Base-by-base conservation (phyloP, 2,888 invertebrate genomes). In the Carcina quercana region DNA sequence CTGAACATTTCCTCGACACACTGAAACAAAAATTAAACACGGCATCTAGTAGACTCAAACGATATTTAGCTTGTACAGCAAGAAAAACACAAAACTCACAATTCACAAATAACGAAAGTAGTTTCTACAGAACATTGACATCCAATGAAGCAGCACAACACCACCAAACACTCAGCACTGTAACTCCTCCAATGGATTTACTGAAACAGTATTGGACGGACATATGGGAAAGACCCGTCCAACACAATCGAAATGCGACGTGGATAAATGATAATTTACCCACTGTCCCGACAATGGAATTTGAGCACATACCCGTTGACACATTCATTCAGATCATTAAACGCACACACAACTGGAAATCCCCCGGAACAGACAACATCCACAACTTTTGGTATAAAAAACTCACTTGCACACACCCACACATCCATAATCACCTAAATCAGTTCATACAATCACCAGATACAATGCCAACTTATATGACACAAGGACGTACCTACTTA, bases 371-470 rank as follows among this genome's bases (percentile, higher is more conserved):
- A 22, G 43, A 43, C 12, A 34, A 29, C 25, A 27, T 39, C 13
- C 39, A 41, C 28, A 38, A 34, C 10, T 43, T 33, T 15, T 38
- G 37, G 40, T 40, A 20, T 12, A 38, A 38, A 34, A 40, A 44
- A 26, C 25, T 42, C 5, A 15, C n/a, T 13, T 3, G 5, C 11
- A 25, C 40, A 22, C 41, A 44, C 15, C 19, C 36, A 21, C 7
- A 12, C 4, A 1, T 44, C 25, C 35, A 35, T 7, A 40, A 28
- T 17, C 28, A 19, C 28, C 12, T 40, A 10, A 43, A 38, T 4
- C 3, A 11, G 11, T 12, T 28, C 2, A 11, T 28, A 10, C 4
- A 19, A 19, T 17, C 19, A 11, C 12, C 4, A 13, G 17, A 30
- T 8, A 25, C n/a, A 2, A 2, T 38, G n/a, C 41, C 42, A 1